Evolutionary conservation across 2,888 invertebrate genomes (phyloP), one percentile per base, ranked within the genome.

Genomic region (Drosophila histrio): DNA sequence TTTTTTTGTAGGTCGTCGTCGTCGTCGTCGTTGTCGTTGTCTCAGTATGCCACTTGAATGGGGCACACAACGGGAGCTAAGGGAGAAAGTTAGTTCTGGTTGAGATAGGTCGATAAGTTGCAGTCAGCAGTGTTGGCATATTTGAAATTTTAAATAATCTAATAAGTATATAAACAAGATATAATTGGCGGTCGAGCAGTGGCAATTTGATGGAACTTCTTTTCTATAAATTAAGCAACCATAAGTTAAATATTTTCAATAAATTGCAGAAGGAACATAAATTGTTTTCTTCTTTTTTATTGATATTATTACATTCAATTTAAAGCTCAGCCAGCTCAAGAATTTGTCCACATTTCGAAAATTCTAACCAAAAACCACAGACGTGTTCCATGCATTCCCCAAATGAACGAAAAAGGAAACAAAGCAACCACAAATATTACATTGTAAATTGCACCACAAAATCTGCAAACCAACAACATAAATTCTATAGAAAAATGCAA

Each of bases 1-100:
- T 77, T 62, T 77, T 69, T 79, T 72, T 74, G 77, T 77, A 67
- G 73, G 75, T 76, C 72, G 75, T 53, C 47, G 65, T 32, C 65
- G 49, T 53, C 74, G 65, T 66, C 73, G 75, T 76, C 72, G 75
- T 53, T 43, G 65, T 32, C 65, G 49, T 53, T 74, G 65, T 66
- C 73, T 73, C 71, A 77, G 59, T 76, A 68, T 70, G 70, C 68
- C 73, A 68, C 72, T 77, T 72, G 58, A 44, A 52, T n/a, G 26
- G 41, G 30, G 32, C 49, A 15, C 22, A 53, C 34, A 17, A n/a
- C 4, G 22, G 9, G 43, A 46, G 49, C 17, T 8, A 32, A 24
- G 47, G 36, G 62, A 30, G 52, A 53, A 61, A 61, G 53, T 61
- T 41, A 44, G 54, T 22, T 36, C 26, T 36, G 38, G 26, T 5